Evolutionary conservation across 2,113 vertebrate species (phyloP), one percentile per base, ranked within the genome.

Genomic region (Variabilichromis moorii): DNA sequence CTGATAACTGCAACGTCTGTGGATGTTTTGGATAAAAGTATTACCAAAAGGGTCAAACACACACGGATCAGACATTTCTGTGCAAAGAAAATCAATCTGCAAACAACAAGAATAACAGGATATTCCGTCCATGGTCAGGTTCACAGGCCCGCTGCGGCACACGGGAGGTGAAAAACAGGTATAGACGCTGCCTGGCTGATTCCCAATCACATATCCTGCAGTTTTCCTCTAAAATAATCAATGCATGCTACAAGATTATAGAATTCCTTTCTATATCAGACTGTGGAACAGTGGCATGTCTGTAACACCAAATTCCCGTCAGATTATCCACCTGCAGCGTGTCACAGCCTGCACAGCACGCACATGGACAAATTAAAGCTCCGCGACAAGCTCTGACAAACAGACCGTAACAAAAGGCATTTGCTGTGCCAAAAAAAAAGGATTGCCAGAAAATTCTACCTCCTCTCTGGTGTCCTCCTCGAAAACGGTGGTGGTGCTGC

Each of bases 401-500:
- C 37, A 55, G 11, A 54, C 16, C 80, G 33, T 5, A 21, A 80
- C 55, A 54, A 71, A 81, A 63, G 5, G 33, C 51, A 45, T 71
- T 71, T 42, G 13, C 66, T 42, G 66, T 71, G 66, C 59, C 17
- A 31, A 5, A 57, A 26, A 57, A 59, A 57, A 14, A 57, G 24
- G 0, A 61, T 61, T 68, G 80, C 6, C 21, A 21, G 33, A 51
- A 63, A 11, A 81, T 4, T 16, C 13, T 94, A 95, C 96, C 96
- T 97, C 96, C 89, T 96, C 96, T 87, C 96, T 95, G 86, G 91
- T 81, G 81, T 96, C 96, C 35, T 96, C 96, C 86, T 96, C 96
- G 35, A 91, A 88, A 4, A 93, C 95, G 53, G 95, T 95, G 93
- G 94, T 92, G 40, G 95, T 93, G 53, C 93, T 96, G 95, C 92